Conservation (phyloP, 2,113 vertebrate genomes). For the Sphyrna mokarran region DNA sequence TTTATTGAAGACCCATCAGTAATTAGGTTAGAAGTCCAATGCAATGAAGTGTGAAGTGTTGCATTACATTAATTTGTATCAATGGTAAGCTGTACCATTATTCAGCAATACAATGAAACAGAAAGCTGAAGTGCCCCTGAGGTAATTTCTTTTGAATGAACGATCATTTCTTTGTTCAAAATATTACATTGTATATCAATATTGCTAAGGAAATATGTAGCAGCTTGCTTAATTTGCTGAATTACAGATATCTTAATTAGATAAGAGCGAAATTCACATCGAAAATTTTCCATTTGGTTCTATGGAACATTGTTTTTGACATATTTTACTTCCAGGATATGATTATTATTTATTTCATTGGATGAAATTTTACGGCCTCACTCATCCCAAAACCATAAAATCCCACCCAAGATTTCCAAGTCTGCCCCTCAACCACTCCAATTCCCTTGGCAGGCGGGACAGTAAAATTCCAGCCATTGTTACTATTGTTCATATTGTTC, state of each 20-base stretch:
- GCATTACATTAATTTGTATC: not conserved
- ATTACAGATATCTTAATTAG: slow-evolving; percentile 22
- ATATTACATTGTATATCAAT: not conserved
- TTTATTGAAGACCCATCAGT: slow-evolving; percentile 3
- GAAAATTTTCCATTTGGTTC: slow-evolving; percentile 13
- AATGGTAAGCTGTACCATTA: not conserved
- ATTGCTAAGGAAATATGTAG: not conserved
- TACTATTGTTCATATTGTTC: not conserved
- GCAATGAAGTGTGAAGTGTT: slow-evolving; percentile 1
- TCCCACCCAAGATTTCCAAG: too few relatives aligned
- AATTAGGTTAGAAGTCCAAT: not conserved
- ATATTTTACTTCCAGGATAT: not conserved
- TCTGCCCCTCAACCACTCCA: too few relatives aligned
- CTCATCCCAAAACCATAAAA: too few relatives aligned
- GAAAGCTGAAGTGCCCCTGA: not conserved
- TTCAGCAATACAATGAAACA: not conserved
- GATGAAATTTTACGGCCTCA: too few relatives aligned
- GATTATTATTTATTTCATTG: not conserved
- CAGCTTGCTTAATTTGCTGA: not conserved
- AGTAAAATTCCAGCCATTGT: not conserved
- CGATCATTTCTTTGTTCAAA: not conserved
- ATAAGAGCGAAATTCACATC: not conserved
- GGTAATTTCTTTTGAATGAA: not conserved
- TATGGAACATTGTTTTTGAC: not conserved
- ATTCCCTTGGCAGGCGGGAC: too few relatives aligned